Evolutionary conservation across 2,888 invertebrate species (phyloP).

Genomic region (Lapara coniferarum): DNA sequence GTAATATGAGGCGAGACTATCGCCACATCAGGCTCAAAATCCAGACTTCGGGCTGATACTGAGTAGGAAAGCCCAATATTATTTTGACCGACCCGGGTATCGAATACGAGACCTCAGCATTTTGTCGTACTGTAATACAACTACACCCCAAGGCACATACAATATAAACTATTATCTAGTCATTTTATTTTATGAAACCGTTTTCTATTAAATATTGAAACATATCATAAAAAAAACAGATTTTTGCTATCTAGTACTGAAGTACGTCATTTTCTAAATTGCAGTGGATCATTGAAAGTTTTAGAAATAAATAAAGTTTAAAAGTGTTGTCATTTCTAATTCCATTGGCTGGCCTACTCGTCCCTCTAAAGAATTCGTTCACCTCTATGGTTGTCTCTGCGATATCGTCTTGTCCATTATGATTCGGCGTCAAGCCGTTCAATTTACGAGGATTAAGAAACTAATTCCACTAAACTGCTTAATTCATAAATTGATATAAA

Average conservation of each 20-base stretch:
- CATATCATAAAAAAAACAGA: not conserved
- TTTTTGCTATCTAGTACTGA: not conserved
- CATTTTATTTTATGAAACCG: too few species aligned
- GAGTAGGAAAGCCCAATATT: too few species aligned
- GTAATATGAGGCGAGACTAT: too few species aligned
- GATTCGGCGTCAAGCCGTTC: not conserved
- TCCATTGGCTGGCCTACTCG: slow-evolving; percentile 10
- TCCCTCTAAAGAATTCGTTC: slow-evolving; percentile 14
- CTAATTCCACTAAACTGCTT: not conserved
- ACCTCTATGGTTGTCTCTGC: slow-evolving; percentile 10
- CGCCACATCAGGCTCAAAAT: too few species aligned
- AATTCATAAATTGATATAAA: not conserved
- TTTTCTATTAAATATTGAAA: too few species aligned
- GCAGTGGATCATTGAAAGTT: not conserved
- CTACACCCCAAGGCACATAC: too few species aligned
- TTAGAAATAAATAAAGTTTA: not conserved
- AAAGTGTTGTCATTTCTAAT: not conserved
- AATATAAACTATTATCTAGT: too few species aligned
- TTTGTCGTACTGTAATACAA: too few species aligned
- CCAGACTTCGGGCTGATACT: too few species aligned
- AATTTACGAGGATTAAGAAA: slow-evolving; percentile 11
- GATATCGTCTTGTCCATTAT: slow-evolving; percentile 7
- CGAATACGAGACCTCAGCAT: too few species aligned
- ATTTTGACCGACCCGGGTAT: too few species aligned
- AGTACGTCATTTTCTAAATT: not conserved